Percentiles rank a stretch among this genome's conserved stretches.
Conservation (phyloP, 2,888 invertebrate species). For the Caenorhabditis sinica region DNA sequence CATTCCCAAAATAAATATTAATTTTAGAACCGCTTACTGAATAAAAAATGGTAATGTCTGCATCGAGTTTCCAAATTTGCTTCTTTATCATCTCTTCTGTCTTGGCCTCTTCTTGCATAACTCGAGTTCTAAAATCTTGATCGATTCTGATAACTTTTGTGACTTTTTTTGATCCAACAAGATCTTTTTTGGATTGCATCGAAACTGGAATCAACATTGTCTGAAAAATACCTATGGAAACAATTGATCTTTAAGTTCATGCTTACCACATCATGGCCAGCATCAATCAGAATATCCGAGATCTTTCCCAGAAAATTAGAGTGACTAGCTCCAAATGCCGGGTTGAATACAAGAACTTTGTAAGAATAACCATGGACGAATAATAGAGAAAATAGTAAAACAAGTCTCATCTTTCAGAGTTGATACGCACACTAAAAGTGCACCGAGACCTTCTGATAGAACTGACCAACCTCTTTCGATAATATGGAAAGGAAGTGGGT, state of each 20-base stretch:
- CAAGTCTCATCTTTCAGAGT: slow-evolving; percentile 3
- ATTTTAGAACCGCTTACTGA: slow-evolving; percentile 24
- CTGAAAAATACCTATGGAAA: slow-evolving; percentile 33
- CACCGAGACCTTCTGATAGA: slow-evolving; percentile 14
- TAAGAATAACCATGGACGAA: slow-evolving; percentile 9
- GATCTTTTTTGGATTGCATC: slow-evolving; percentile 37
- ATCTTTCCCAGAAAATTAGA: slow-evolving; percentile 68
- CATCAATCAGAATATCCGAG: slow-evolving; percentile 66
- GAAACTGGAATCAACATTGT: slow-evolving; percentile 59
- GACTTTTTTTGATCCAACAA: slow-evolving; percentile 61
- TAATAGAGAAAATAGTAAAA: neutral
- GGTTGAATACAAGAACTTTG: slow-evolving; percentile 67
- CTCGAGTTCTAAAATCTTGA: slow-evolving; percentile 37
- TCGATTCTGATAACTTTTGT: slow-evolving; percentile 44
- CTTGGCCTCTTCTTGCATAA: slow-evolving; percentile 38
- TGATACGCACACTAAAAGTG: neutral
- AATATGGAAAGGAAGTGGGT: slow-evolving; percentile 5
- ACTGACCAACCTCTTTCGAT: slow-evolving; percentile 33
- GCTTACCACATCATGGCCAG: slow-evolving; percentile 69
- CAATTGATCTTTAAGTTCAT: neutral
- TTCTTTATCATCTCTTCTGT: slow-evolving; percentile 41
- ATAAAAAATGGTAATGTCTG: slow-evolving; percentile 48
- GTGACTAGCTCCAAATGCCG: slow-evolving; percentile 68
- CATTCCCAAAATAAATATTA: neutral
- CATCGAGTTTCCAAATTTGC: slow-evolving; percentile 50